Percentiles rank a stretch among this genome's conserved stretches.
These are phyloP conservation scores for Petromus typicus DNA, from an alignment of 2,113 vertebrate genomes.

Conservation along the genomic window DNA sequence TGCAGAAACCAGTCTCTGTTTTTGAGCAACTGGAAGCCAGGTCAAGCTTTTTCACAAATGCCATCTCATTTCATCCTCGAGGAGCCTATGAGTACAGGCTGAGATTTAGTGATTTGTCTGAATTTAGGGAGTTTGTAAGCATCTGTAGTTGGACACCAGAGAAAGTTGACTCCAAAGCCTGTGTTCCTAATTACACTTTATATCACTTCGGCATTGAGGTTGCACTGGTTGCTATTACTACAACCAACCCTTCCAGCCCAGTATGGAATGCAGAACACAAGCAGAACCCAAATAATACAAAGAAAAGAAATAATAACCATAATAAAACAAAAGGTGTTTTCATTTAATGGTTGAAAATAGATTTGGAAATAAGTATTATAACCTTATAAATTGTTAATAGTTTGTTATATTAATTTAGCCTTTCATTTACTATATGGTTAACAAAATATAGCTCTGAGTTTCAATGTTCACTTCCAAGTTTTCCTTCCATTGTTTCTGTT, in stretches of 20 bases:
- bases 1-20: not conserved
- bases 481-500: slow-evolving; percentile 52
- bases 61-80: not conserved
- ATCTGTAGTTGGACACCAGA: not conserved
- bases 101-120: not conserved
- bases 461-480: not conserved
- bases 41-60: not conserved
- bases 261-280: not conserved
- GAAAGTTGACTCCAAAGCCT: not conserved
- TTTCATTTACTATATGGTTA: slow-evolving; percentile 44
- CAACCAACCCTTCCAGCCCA: not conserved
- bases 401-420: slow-evolving; percentile 26
- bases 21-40: not conserved
- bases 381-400: slow-evolving; percentile 26
- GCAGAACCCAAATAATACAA: not conserved
- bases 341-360: slow-evolving; percentile 34
- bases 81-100: not conserved
- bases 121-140: not conserved
- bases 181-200: not conserved
- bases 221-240: not conserved
- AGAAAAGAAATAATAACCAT: not conserved
- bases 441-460: not conserved
- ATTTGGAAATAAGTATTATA: slow-evolving; percentile 47
- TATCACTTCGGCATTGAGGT: not conserved
- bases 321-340: slow-evolving; percentile 3